Percentiles rank a stretch among this genome's conserved stretches.
phyloP scores from a whole-genome alignment of 2,888 invertebrate genomes.

The Netelia fuscicornis region DNA sequence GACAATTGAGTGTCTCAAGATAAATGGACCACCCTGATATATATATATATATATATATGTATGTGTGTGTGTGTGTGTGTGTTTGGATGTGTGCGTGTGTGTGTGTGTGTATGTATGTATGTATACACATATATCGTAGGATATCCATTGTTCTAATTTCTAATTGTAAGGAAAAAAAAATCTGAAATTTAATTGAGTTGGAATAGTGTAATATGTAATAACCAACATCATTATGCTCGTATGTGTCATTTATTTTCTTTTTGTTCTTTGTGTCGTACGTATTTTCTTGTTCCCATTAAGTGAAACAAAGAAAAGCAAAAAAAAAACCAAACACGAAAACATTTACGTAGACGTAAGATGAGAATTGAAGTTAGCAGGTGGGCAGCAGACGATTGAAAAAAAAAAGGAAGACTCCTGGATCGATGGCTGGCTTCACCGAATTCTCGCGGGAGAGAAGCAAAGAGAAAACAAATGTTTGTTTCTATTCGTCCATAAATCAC shows the following conservation, averaged over 20 bases:
- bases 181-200: conserved; percentile 67
- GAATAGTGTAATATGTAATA: conserved; percentile 70
- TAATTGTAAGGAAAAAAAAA: conserved; percentile 66
- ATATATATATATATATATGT: conserved; percentile 70
- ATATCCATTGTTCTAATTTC: conserved; percentile 72
- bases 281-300: conserved; percentile 61
- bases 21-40: not conserved
- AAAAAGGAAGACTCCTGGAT: conserved; percentile 52
- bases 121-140: conserved; percentile 71
- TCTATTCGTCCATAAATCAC: not conserved
- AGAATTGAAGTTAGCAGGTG: conserved; percentile 78
- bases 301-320: conserved; percentile 5
- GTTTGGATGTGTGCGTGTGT: conserved; percentile 69
- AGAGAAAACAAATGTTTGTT: not conserved
- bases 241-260: conserved; percentile 67
- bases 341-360: not conserved
- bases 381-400: conserved; percentile 66
- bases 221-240: conserved; percentile 69
- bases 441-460: conserved; percentile 31
- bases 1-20: too few relatives aligned
- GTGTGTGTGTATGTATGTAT: conserved; percentile 60
- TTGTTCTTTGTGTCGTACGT: conserved; percentile 43
- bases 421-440: conserved; percentile 60
- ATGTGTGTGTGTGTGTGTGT: conserved; percentile 65
- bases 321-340: conserved; percentile 24